Percentiles rank a stretch among this genome's conserved stretches.
These are phyloP conservation scores for Aromia moschata DNA, from an alignment of 2,888 invertebrate genomes.

Conservation along the genomic window DNA sequence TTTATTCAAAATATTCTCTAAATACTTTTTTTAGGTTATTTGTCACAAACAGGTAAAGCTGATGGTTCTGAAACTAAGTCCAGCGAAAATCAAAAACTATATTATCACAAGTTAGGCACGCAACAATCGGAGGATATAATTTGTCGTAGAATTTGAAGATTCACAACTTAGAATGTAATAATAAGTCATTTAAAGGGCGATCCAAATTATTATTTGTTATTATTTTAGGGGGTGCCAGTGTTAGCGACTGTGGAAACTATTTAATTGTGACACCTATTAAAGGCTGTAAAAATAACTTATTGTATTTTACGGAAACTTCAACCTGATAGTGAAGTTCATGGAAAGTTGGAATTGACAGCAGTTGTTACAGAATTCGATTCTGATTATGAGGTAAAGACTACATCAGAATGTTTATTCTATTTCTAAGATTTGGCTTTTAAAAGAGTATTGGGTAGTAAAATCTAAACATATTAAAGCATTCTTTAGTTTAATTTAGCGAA, in stretches of 20 bases:
- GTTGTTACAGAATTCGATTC: slow-evolving; percentile 91
- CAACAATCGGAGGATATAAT: slow-evolving; percentile 86
- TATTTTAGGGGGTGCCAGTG: slow-evolving; percentile 76
- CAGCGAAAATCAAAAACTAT: slow-evolving; percentile 91
- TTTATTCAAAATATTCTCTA: slow-evolving; percentile 17
- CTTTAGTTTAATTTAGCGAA: too few species aligned
- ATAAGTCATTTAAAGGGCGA: too few species aligned
- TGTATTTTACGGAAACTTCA: slow-evolving; percentile 86
- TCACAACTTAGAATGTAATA: slow-evolving; percentile 90
- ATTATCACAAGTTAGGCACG: slow-evolving; percentile 89
- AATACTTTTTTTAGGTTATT: slow-evolving; percentile 73
- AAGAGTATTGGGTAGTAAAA: too few species aligned
- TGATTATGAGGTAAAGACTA: slow-evolving; percentile 89
- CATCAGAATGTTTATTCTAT: too few species aligned
- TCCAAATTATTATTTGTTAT: too few species aligned
- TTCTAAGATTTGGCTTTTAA: not conserved
- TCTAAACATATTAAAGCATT: too few species aligned
- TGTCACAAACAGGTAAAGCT: slow-evolving; percentile 78
- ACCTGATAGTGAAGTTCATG: slow-evolving; percentile 70
- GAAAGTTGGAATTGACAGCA: slow-evolving; percentile 76
- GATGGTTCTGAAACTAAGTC: slow-evolving; percentile 92
- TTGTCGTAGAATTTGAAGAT: slow-evolving; percentile 89
- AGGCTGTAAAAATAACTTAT: slow-evolving; percentile 91
- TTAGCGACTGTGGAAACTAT: slow-evolving; percentile 92
- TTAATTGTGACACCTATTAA: slow-evolving; percentile 83